Evolutionary conservation across 2,113 vertebrate species (phyloP), one percentile per base, ranked within the genome.

Genomic region (Cephalopterus ornatus): DNA sequence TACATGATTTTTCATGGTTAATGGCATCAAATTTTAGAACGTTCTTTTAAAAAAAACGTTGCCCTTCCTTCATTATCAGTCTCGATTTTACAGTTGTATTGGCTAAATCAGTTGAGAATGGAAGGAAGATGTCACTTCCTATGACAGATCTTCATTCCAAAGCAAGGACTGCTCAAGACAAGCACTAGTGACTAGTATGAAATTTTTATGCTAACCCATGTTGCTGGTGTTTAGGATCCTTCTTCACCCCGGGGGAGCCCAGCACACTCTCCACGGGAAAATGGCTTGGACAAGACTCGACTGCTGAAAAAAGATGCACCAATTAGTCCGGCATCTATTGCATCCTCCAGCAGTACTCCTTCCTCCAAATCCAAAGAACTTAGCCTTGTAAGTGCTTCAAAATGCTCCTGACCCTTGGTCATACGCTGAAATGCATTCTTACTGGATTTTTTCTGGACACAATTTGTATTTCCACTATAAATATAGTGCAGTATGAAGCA

Each of bases 341-440:
- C 99, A 16, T 99, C 99, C 37, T 99, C 99, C 52, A 99, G 99
- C 95, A 99, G 99, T 97, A 99, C 99, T 88, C 99, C 99, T 78
- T 99, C 99, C 85, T 99, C 99, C 92, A 99, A 99, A 98, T 99
- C 99, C 98, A 99, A 99, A 99, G 99, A 99, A 98, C 99, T 99
- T 96, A 99, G 98, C 98, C 99, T 99, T 98, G 99, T 99, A 99
- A 99, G 99, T 96, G 74, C 42, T 70, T 92, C 37, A 62, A 9
- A 59, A 78, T 71, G 20, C 15, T 84, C 68, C 50, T 81, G 58
- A 42, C 68, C 27, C n/a, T 6, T 61, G 50, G 6, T 72, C 16
- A 6, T 37, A 22, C 16, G 22, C 61, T 71, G 62, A 85, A 87
- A 77, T 27, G 33, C 8, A 10, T 39, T 15, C 44, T 85, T 68